These are phyloP conservation scores for Camponotus fellah DNA, from an alignment of 2,888 invertebrate genomes.

Conservation along the genomic window DNA sequence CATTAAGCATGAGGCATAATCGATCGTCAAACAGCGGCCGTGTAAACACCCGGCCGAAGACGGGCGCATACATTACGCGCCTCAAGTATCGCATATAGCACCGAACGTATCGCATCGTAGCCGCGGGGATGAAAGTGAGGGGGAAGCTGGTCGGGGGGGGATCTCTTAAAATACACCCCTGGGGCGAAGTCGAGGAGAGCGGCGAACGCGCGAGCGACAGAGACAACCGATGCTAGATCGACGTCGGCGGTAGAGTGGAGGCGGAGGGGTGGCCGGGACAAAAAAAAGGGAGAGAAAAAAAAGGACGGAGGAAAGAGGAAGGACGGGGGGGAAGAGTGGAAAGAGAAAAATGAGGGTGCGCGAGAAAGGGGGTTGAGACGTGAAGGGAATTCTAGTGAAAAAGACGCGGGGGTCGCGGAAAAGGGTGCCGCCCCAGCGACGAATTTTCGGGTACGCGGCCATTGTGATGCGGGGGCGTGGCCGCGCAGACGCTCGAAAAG, in stretches of 20 bases:
- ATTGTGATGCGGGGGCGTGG: slow-evolving; percentile 84
- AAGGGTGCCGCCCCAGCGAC: slow-evolving; percentile 82
- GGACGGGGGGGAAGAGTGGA: slow-evolving; percentile 11
- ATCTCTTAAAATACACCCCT: slow-evolving; percentile 83
- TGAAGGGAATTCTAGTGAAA: slow-evolving; percentile 65
- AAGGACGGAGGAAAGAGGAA: slow-evolving; percentile 38
- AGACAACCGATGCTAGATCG: slow-evolving; percentile 55
- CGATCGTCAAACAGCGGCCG: slow-evolving; percentile 67
- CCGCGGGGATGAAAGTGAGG: slow-evolving; percentile 46
- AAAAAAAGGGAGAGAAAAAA: slow-evolving; percentile 39
- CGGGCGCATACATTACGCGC: slow-evolving; percentile 73
- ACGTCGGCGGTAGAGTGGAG: slow-evolving; percentile 51
- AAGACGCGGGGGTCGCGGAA: slow-evolving; percentile 74
- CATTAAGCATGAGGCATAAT: slow-evolving; percentile 70
- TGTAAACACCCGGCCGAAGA: slow-evolving; percentile 74
- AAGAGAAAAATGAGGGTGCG: background rate
- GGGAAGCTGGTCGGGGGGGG: slow-evolving; percentile 66
- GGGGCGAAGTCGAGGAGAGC: slow-evolving; percentile 71
- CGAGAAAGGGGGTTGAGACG: slow-evolving; percentile 46
- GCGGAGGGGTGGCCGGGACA: slow-evolving; percentile 37
- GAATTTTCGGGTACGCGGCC: slow-evolving; percentile 81
- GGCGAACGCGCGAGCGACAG: slow-evolving; percentile 53
- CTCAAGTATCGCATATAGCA: slow-evolving; percentile 70
- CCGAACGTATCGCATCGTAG: slow-evolving; percentile 63
- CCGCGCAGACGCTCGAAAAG: slow-evolving; percentile 84